phyloP scores from a whole-genome alignment of 2,113 vertebrate species.

The Malurus cyaneus region DNA sequence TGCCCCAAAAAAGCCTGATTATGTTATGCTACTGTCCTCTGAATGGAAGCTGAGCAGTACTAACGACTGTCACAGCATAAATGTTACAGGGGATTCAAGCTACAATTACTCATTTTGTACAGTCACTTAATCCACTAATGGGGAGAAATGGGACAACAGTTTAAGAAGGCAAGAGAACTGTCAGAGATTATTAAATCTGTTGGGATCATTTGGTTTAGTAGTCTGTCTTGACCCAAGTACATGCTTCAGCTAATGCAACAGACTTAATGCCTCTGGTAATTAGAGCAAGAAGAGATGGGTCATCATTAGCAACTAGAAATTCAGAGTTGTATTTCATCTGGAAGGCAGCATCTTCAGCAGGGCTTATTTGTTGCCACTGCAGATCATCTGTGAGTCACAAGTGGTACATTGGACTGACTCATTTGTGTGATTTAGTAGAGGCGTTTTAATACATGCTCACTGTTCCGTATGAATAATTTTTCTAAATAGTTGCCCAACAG shows the following conservation, averaged over 20 bases:
- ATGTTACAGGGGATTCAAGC: neutral
- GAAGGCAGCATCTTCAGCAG: slow-evolving; percentile 26
- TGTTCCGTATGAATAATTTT: neutral
- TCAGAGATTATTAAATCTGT: slow-evolving; percentile 43
- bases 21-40: neutral
- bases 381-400: slow-evolving; percentile 41
- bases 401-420: neutral
- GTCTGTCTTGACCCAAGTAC: slow-evolving; percentile 39
- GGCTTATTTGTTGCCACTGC: slow-evolving; percentile 17
- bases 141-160: slow-evolving; percentile 43
- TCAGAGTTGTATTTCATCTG: slow-evolving; percentile 31
- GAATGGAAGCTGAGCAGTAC: neutral
- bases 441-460: slow-evolving; percentile 17
- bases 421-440: slow-evolving; percentile 41
- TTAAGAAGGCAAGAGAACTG: slow-evolving; percentile 58
- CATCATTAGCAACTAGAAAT: slow-evolving; percentile 44
- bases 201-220: slow-evolving; percentile 34
- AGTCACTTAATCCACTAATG: slow-evolving; percentile 56
- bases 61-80: neutral
- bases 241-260: slow-evolving; percentile 37
- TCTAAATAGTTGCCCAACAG: slow-evolving; percentile 14
- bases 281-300: slow-evolving; percentile 43
- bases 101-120: slow-evolving; percentile 44
- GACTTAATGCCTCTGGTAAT: slow-evolving; percentile 51
- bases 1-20: neutral